These are phyloP conservation scores for Dendrocincla fuliginosa DNA, from an alignment of 2,797 vertebrate species.

Conservation along the genomic window DNA sequence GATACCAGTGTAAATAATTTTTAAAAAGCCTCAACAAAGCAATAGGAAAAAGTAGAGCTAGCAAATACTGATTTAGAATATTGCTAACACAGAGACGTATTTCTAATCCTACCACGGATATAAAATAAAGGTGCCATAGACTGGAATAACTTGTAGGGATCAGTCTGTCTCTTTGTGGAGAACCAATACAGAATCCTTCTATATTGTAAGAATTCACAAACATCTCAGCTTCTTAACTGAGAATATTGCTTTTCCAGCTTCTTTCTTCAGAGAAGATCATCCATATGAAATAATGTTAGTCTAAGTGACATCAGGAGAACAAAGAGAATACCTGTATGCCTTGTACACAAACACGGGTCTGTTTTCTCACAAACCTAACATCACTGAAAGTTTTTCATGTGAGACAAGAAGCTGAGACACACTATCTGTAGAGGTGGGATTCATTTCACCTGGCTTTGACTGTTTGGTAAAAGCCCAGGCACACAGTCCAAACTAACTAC, in stretches of 20 bases:
- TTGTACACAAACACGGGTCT: not conserved
- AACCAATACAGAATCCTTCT: not conserved
- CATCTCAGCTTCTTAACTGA: not conserved
- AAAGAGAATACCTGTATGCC: not conserved
- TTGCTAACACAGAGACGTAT: not conserved
- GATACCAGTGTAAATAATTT: constrained; percentile 7
- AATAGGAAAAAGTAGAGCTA: not conserved
- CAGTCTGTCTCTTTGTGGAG: not conserved
- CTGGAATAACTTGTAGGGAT: not conserved
- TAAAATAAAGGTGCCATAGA: not conserved
- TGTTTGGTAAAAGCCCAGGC: not conserved
- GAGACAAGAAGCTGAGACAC: not conserved
- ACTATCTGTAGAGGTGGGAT: not conserved
- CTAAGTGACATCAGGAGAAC: not conserved
- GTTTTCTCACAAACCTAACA: not conserved
- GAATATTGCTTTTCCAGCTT: not conserved
- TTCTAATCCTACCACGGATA: not conserved
- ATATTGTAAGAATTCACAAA: not conserved
- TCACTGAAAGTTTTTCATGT: not conserved
- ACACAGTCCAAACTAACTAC: not conserved
- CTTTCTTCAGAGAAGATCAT: not conserved
- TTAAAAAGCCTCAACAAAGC: not conserved
- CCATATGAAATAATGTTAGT: not conserved
- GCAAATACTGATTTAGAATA: not conserved
- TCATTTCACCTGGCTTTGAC: not conserved